Evolutionary conservation across 1,140 invertebrate genomes (phyloP).

Genomic region (Sipha flava): DNA sequence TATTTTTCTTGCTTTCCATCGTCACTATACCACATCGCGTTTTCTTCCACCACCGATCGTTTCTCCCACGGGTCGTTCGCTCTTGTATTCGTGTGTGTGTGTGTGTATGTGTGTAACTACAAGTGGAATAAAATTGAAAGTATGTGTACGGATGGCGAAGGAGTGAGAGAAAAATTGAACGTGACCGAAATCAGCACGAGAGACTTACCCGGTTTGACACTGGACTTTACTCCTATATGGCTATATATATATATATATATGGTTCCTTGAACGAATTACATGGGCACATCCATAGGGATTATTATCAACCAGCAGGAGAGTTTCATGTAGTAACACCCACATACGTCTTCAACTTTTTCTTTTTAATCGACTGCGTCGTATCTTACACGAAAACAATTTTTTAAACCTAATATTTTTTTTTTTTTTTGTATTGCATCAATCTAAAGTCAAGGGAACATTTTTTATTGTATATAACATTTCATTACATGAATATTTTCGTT

Average conservation of each 20-base stretch:
- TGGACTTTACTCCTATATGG: not conserved
- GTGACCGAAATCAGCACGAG: slow-evolving; percentile 18
- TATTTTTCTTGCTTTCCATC: not conserved
- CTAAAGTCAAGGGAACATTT: too few species aligned
- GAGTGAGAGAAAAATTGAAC: slow-evolving; percentile 6
- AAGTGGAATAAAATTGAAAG: not conserved
- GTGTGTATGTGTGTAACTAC: not conserved
- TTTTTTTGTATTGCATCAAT: too few species aligned
- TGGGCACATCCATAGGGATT: not conserved
- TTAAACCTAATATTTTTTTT: too few species aligned
- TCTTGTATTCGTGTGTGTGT: not conserved
- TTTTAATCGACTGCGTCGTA: not conserved
- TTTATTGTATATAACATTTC: too few species aligned
- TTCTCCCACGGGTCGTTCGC: not conserved
- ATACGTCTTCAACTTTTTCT: not conserved
- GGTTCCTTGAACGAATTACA: not conserved
- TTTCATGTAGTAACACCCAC: too few species aligned
- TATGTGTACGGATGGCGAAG: not conserved
- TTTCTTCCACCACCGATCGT: not conserved
- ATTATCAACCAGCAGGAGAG: not conserved
- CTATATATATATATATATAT: not conserved
- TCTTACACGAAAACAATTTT: too few species aligned
- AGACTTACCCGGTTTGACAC: not conserved
- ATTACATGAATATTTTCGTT: too few species aligned
- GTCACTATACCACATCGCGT: not conserved